These are phyloP conservation scores for Conus ventricosus DNA, from an alignment of 1,140 invertebrate genomes.

Conservation along the genomic window DNA sequence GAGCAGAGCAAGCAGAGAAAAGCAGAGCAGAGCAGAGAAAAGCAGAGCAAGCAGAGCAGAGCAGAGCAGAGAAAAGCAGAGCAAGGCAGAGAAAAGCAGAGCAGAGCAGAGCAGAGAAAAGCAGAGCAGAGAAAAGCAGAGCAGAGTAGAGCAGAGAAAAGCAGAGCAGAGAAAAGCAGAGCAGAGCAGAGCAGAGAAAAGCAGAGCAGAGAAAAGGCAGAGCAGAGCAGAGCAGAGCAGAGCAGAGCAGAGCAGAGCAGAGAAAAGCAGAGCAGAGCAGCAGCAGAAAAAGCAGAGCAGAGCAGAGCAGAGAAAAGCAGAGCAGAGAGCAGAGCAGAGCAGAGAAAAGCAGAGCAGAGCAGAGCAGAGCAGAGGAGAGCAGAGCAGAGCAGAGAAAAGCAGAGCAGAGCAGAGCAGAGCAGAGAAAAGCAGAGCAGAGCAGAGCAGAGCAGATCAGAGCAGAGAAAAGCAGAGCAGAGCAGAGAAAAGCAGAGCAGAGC, in stretches of 20 bases:
- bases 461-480: too few species aligned
- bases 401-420: too few species aligned
- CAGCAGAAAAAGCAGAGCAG: constrained; percentile 12
- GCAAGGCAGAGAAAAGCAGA: constrained; percentile 21
- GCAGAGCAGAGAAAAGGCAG: neutral
- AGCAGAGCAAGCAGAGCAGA: constrained; percentile 15
- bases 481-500: too few species aligned
- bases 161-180: constrained; percentile 13
- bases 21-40: neutral
- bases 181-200: neutral
- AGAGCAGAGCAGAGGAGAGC: too few species aligned
- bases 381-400: too few species aligned
- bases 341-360: too few species aligned
- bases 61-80: constrained; percentile 14
- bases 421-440: too few species aligned
- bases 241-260: neutral
- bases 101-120: neutral
- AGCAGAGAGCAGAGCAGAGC: too few species aligned
- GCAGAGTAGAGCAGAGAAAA: neutral
- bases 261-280: neutral
- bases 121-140: neutral
- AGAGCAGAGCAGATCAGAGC: too few species aligned
- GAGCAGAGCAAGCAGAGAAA: too few species aligned
- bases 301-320: too few species aligned
- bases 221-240: constrained; percentile 9